Percentiles rank a stretch among this genome's conserved stretches.
phyloP scores from a whole-genome alignment of 2,888 invertebrate genomes.

The Eretmocerus hayati region DNA sequence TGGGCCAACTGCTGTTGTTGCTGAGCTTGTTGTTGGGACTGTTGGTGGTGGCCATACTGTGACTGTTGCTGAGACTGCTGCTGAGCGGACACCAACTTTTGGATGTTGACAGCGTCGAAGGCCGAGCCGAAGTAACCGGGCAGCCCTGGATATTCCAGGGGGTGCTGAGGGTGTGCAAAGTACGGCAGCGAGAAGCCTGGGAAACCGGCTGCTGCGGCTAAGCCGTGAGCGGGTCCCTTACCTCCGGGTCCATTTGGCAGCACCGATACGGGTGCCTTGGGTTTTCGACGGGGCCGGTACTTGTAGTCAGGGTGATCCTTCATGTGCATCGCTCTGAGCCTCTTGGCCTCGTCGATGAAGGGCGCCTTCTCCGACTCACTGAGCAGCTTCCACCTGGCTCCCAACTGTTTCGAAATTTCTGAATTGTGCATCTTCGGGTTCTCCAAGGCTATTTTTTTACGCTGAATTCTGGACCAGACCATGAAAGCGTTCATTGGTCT shows the following conservation, averaged over 20 bases:
- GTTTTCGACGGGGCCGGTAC: slow-evolving; percentile 78
- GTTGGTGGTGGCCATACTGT: neutral
- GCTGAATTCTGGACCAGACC: slow-evolving; percentile 91
- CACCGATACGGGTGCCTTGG: slow-evolving; percentile 67
- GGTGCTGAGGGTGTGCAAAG: slow-evolving; percentile 55
- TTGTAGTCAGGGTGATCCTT: slow-evolving; percentile 89
- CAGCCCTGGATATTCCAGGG: slow-evolving; percentile 57
- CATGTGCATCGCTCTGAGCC: slow-evolving; percentile 80
- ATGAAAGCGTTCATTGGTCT: slow-evolving; percentile 98
- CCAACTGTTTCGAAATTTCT: slow-evolving; percentile 84
- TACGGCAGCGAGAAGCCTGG: slow-evolving; percentile 59
- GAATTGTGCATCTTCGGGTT: slow-evolving; percentile 91
- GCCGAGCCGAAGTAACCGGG: slow-evolving; percentile 71
- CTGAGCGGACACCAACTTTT: slow-evolving; percentile 50
- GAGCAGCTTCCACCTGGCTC: slow-evolving; percentile 88
- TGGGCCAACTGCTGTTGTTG: neutral
- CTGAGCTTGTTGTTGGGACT: too few relatives aligned
- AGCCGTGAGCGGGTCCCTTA: neutral
- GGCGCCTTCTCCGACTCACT: slow-evolving; percentile 83
- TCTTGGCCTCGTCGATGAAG: slow-evolving; percentile 92
- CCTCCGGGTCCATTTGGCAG: slow-evolving; percentile 44
- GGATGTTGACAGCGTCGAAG: slow-evolving; percentile 56
- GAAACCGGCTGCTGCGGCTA: slow-evolving; percentile 46
- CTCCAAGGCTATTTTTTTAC: slow-evolving; percentile 87
- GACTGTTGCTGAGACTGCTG: slow-evolving; percentile 32